Conservation (phyloP, 2,888 invertebrate genomes). For the Ctenicera cuprea region DNA sequence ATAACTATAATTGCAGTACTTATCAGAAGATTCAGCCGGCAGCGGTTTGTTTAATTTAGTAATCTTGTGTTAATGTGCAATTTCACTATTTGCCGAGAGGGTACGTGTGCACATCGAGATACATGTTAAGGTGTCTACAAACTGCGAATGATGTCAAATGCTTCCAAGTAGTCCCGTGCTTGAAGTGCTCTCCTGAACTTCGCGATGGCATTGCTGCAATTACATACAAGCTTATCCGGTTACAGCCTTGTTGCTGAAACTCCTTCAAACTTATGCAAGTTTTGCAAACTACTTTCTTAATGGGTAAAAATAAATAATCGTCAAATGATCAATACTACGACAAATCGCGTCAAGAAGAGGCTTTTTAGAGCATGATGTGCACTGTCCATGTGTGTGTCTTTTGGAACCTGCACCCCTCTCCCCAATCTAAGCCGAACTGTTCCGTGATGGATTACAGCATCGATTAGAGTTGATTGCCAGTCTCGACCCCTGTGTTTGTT, state of each 20-base stretch:
- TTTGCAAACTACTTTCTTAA: neutral
- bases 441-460: constrained; percentile 72
- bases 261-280: constrained; percentile 32
- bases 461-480: constrained; percentile 72
- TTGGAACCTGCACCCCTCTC: constrained; percentile 49
- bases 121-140: constrained; percentile 59
- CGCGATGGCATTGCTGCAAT: constrained; percentile 60
- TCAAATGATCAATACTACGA: constrained; percentile 12
- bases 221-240: constrained; percentile 53
- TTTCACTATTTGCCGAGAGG: constrained; percentile 65
- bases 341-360: constrained; percentile 12
- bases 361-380: constrained; percentile 20
- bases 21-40: constrained; percentile 65
- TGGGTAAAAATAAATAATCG: neutral
- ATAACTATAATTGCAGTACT: constrained; percentile 64
- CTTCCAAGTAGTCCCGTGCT: constrained; percentile 54
- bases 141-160: constrained; percentile 56
- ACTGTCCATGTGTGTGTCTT: constrained; percentile 48
- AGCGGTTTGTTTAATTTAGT: constrained; percentile 69
- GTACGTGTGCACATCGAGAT: constrained; percentile 61
- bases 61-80: constrained; percentile 65
- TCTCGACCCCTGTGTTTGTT: constrained; percentile 60
- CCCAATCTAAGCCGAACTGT: constrained; percentile 55
- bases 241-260: constrained; percentile 28
- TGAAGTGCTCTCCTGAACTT: constrained; percentile 56